Conservation (phyloP, 1,140 invertebrate genomes). For the Brachionus calyciflorus region DNA sequence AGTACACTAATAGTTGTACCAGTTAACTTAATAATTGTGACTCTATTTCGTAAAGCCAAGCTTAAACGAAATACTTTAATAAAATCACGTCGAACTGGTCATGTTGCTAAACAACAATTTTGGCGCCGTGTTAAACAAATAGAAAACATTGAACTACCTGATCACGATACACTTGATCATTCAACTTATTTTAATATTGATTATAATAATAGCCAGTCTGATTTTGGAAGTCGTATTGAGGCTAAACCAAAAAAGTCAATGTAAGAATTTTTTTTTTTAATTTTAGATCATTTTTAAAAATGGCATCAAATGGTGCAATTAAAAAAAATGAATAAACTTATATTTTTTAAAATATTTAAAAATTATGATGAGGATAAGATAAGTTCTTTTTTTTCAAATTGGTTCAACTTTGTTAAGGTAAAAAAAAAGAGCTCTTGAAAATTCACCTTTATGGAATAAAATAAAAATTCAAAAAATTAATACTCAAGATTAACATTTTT, state of each 20-base stretch:
- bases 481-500: too few species aligned
- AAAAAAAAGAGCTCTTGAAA: too few species aligned
- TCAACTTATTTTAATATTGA: slow-evolving; percentile 5
- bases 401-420: too few species aligned
- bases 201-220: background rate
- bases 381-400: too few species aligned
- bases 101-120: slow-evolving; percentile 35
- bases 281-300: too few species aligned
- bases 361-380: too few species aligned
- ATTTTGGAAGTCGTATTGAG: background rate
- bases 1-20: slow-evolving; percentile 57
- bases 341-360: too few species aligned
- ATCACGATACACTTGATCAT: background rate
- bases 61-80: slow-evolving; percentile 39
- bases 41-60: slow-evolving; percentile 54
- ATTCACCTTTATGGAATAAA: too few species aligned
- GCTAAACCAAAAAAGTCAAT: background rate
- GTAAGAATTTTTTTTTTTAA: background rate
- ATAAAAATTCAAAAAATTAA: too few species aligned
- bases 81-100: slow-evolving; percentile 40
- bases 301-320: too few species aligned
- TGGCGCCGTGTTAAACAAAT: slow-evolving; percentile 35
- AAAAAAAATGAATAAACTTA: too few species aligned
- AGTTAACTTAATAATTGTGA: slow-evolving; percentile 55
- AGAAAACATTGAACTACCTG: slow-evolving; percentile 32